phyloP scores from a whole-genome alignment of 2,797 vertebrate species.

The Rhadinocentrus ornatus region DNA sequence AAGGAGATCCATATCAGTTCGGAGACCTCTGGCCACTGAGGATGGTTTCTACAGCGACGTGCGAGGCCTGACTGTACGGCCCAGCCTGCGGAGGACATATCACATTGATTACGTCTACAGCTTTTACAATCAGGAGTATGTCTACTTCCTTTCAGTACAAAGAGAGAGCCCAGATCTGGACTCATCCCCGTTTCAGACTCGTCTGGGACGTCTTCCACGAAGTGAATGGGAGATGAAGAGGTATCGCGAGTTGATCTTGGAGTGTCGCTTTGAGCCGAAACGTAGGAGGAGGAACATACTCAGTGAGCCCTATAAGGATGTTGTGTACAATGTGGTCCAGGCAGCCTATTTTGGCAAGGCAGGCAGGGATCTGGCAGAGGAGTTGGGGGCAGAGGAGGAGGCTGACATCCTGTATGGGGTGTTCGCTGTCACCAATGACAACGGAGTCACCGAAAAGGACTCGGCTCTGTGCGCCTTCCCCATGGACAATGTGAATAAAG shows the following conservation, averaged over 20 bases:
- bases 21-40: constrained; percentile 86
- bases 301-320: constrained; percentile 65
- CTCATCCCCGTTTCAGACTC: constrained; percentile 86
- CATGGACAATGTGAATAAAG: constrained; percentile 82
- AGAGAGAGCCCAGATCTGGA: constrained; percentile 72
- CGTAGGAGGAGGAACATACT: constrained; percentile 75
- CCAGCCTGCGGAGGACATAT: constrained; percentile 81
- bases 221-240: constrained; percentile 83
- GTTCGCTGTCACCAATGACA: constrained; percentile 84
- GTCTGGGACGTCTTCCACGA: constrained; percentile 86
- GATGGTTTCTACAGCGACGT: constrained; percentile 87
- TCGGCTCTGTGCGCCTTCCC: constrained; percentile 94
- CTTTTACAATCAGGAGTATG: constrained; percentile 84
- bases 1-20: constrained; percentile 89
- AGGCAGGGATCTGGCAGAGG: constrained; percentile 83
- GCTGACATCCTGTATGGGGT: constrained; percentile 90
- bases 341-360: constrained; percentile 88
- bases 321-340: constrained; percentile 89
- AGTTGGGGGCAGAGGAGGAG: constrained; percentile 81
- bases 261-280: constrained; percentile 91
- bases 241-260: constrained; percentile 91
- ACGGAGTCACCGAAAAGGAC: constrained; percentile 60
- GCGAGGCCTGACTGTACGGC: constrained; percentile 87
- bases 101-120: constrained; percentile 90
- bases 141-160: constrained; percentile 94